Conservation (phyloP, 2,888 invertebrate species). For the Ctena decussata region DNA sequence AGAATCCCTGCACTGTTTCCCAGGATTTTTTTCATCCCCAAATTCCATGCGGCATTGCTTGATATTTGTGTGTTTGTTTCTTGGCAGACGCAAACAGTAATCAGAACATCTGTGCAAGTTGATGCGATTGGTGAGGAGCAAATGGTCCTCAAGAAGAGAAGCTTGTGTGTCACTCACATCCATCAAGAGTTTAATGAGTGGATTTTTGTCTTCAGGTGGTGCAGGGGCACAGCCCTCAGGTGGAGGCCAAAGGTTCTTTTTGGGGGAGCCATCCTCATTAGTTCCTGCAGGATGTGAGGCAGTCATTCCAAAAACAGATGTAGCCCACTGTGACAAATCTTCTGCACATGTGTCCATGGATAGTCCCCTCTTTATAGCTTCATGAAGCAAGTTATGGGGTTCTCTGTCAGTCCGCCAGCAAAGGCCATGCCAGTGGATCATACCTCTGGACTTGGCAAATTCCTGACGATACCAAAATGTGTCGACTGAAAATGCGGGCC, state of each 20-base stretch:
- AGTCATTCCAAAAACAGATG: conserved; percentile 20
- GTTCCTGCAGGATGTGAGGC: conserved; percentile 64
- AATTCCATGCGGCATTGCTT: not conserved
- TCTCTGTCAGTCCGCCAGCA: conserved; percentile 57
- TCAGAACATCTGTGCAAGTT: not conserved
- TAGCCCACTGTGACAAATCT: not conserved
- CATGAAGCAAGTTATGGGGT: conserved; percentile 49
- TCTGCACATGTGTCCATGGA: not conserved
- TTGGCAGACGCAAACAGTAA: not conserved
- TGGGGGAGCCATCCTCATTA: conserved; percentile 42
- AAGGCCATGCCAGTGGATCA: conserved; percentile 66
- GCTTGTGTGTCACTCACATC: conserved; percentile 59
- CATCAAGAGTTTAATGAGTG: conserved; percentile 59
- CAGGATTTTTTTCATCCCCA: too few species aligned
- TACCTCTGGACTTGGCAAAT: conserved; percentile 58
- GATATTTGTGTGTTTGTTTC: not conserved
- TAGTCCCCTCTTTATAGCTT: conserved; percentile 38
- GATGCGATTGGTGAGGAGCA: not conserved
- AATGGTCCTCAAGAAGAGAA: conserved; percentile 55
- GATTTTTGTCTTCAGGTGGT: conserved; percentile 65
- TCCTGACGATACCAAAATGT: conserved; percentile 63
- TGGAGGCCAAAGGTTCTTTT: conserved; percentile 65
- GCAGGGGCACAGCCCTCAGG: conserved; percentile 63
- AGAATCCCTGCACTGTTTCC: not conserved
- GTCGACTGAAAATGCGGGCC: conserved; percentile 52